Percentiles rank a stretch among this genome's conserved stretches.
These are phyloP conservation scores for Melitaea athalia DNA, from an alignment of 2,888 invertebrate species.

Conservation along the genomic window DNA sequence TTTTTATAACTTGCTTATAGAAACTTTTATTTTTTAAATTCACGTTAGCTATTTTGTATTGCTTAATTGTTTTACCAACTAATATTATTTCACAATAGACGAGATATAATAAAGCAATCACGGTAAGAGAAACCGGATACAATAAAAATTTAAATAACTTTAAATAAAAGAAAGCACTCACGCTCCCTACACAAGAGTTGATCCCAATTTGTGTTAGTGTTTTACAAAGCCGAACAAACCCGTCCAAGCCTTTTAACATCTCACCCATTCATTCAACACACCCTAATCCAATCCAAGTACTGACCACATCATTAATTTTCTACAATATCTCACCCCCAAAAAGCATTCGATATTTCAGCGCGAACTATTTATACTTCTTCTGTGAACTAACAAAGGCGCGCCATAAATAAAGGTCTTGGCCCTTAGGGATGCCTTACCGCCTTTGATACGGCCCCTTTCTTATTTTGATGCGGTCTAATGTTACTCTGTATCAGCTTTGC, in stretches of 20 bases:
- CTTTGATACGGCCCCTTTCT: conserved; percentile 80
- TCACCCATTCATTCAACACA: conserved; percentile 56
- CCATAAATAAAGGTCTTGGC: conserved; percentile 75
- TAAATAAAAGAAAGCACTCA: conserved; percentile 27
- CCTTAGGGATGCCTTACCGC: conserved; percentile 72
- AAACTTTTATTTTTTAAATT: too few species aligned
- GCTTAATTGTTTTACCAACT: not conserved
- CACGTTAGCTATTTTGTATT: too few species aligned
- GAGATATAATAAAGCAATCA: conserved; percentile 11
- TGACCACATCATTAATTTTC: conserved; percentile 82
- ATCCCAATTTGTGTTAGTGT: conserved; percentile 64
- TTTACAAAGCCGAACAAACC: conserved; percentile 71
- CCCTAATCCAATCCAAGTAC: conserved; percentile 76
- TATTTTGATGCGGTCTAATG: conserved; percentile 77
- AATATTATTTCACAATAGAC: not conserved
- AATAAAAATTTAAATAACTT: conserved; percentile 10
- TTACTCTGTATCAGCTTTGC: conserved; percentile 70
- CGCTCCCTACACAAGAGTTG: conserved; percentile 30
- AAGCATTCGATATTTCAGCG: conserved; percentile 76
- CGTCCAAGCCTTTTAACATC: conserved; percentile 74
- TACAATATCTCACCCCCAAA: conserved; percentile 77
- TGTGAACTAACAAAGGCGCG: conserved; percentile 70
- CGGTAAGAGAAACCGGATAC: not conserved
- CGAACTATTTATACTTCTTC: conserved; percentile 79
- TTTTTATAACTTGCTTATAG: too few species aligned